Evolutionary conservation across 2,888 invertebrate genomes (phyloP).

Genomic region (Synanthedon vespiformis): DNA sequence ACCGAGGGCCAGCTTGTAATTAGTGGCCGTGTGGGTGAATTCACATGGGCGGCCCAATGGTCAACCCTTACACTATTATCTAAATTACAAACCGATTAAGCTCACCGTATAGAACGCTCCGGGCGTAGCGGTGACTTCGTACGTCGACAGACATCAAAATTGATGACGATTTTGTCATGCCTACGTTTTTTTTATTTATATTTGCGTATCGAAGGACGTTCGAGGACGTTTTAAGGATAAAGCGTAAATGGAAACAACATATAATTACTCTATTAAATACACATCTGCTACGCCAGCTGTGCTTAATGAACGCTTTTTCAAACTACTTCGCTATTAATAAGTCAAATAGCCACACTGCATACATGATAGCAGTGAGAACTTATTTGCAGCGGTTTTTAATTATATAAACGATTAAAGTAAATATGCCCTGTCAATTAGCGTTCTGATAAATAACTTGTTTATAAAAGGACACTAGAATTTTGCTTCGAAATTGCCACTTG

Average conservation of each 20-base stretch:
- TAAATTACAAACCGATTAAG: slow-evolving; percentile 41
- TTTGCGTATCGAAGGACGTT: slow-evolving; percentile 19
- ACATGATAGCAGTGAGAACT: neutral
- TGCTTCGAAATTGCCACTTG: too few species aligned
- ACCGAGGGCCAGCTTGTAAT: neutral
- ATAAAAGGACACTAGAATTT: neutral
- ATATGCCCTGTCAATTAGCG: neutral
- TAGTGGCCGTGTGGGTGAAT: slow-evolving; percentile 12
- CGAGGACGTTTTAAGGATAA: slow-evolving; percentile 9
- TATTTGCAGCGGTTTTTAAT: neutral
- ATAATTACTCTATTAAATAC: neutral
- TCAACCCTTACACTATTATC: slow-evolving; percentile 36
- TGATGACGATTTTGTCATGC: slow-evolving; percentile 1
- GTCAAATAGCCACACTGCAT: neutral
- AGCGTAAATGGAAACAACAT: neutral
- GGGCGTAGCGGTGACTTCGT: slow-evolving; percentile 29
- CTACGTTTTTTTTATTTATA: slow-evolving; percentile 16
- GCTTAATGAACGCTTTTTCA: neutral
- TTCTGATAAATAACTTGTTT: neutral
- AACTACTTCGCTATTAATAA: neutral
- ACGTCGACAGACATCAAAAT: slow-evolving; percentile 25
- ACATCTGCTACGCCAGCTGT: neutral
- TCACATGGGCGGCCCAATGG: slow-evolving; percentile 17
- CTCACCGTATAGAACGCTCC: slow-evolving; percentile 19
- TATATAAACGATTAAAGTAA: neutral